A percentile compares a stretch with the other conserved stretches of the same genome.
Evolutionary conservation across 2,888 invertebrate species (phyloP).

Genomic region (Diadegma fenestrale): DNA sequence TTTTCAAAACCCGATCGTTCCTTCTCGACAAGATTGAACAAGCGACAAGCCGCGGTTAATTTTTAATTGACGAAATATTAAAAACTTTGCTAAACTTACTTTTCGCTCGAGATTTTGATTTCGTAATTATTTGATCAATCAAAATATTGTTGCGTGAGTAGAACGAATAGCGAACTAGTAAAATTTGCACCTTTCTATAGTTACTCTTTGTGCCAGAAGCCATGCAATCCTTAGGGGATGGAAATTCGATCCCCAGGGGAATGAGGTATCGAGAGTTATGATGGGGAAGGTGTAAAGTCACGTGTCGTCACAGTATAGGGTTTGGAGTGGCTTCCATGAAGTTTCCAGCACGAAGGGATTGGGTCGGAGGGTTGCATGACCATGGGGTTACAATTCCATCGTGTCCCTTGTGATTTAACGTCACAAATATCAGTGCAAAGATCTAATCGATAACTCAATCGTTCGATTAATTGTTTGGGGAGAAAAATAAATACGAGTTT

Average conservation of each 20-base stretch:
- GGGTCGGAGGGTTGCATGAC: not conserved
- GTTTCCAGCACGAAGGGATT: not conserved
- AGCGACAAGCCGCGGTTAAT: too few species aligned
- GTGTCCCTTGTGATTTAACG: not conserved
- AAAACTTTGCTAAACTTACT: not conserved
- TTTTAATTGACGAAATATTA: too few species aligned
- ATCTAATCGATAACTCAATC: not conserved
- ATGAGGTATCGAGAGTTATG: conserved; percentile 30
- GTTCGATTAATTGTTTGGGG: not conserved
- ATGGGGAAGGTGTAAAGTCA: conserved; percentile 41
- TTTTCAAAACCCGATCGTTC: too few species aligned
- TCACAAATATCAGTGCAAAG: conserved; percentile 28
- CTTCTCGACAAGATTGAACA: too few species aligned
- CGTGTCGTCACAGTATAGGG: conserved; percentile 28
- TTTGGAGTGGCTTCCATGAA: conserved; percentile 52
- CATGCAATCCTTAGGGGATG: not conserved
- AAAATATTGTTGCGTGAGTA: not conserved
- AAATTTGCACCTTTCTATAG: not conserved
- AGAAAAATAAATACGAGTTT: not conserved
- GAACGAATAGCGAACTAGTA: not conserved
- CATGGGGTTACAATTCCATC: conserved; percentile 12
- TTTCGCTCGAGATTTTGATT: not conserved
- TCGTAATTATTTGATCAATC: not conserved
- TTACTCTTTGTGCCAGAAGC: not conserved
- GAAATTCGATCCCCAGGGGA: conserved; percentile 13